Evolutionary conservation across 2,888 invertebrate species (phyloP), one percentile per base, ranked within the genome.

Genomic region (Eilema depressum): DNA sequence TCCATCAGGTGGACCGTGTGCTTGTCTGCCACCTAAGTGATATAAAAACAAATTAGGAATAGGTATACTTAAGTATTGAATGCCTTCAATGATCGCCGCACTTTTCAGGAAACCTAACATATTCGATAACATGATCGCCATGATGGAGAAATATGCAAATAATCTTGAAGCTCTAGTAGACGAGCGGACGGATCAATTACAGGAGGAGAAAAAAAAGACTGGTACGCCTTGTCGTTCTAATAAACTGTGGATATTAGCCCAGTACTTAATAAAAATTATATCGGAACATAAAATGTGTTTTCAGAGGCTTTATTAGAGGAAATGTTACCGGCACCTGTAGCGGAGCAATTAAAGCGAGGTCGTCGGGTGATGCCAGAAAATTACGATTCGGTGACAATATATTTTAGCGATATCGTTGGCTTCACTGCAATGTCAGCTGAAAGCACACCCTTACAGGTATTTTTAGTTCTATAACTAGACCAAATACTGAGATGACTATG

Each of bases 121-220:
- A 84, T 98, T 99, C 85, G 99, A 99, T 92, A 99, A 99, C 88
- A 99, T 99, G 98, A 98, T 99, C 96, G 98, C 98, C 0, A 98
- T 99, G 97, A 98, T 99, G 98, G 99, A 99, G 91, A 98, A 99
- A 88, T 99, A 99, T 88, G 98, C 99, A 17, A 99, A 98, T 86
- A 99, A 99, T 92, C 96, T 99, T 83, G 99, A 99, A 91, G 98
- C 97, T 0, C 95, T 99, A 3, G 99, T 99, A 0, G 98, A 99
- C 86, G 99, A 99, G 89, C 96, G 99, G 72, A 99, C 99, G 0
- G 98, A 98, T 90, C 98, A 98, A 89, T 93, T 99, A 71, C 98
- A 98, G 83, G 98, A 99, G 90, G 99, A 99, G 94, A 99, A 99
- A 92, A 98, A 98, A 94, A 99, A 99, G 96, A 99, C 99, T 84